Evolutionary conservation across 1,140 invertebrate genomes (phyloP).

Genomic region (Rhopalosiphum maidis): DNA sequence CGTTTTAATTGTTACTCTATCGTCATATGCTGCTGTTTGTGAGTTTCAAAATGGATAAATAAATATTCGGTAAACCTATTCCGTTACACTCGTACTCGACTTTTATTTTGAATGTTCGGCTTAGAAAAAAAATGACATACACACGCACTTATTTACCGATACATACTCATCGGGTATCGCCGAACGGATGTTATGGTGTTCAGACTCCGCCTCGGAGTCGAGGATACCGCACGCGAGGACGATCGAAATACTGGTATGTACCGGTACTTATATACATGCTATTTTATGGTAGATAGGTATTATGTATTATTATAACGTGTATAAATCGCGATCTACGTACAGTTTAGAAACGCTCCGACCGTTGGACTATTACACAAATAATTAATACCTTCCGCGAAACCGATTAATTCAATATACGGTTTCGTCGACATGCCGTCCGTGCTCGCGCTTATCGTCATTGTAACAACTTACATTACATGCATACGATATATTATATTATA

Average conservation of each 20-base stretch:
- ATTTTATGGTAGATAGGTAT: too few species aligned
- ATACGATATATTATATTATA: background rate
- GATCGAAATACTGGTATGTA: background rate
- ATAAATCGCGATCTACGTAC: background rate
- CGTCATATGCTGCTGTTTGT: too few species aligned
- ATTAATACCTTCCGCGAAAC: background rate
- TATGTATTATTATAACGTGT: too few species aligned
- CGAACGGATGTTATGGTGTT: too few species aligned
- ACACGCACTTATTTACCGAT: too few species aligned
- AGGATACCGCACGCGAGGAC: background rate
- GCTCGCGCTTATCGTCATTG: background rate
- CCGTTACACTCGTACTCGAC: too few species aligned
- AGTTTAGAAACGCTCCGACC: background rate
- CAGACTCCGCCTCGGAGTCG: background rate
- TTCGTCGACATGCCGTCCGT: background rate
- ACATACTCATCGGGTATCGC: too few species aligned
- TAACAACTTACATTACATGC: background rate
- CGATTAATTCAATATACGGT: conserved; percentile 11
- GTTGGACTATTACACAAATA: background rate
- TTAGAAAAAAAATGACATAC: too few species aligned
- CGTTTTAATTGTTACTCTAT: too few species aligned
- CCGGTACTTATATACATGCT: background rate
- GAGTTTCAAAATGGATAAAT: too few species aligned
- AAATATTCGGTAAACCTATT: too few species aligned
- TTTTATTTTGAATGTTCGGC: too few species aligned